phyloP scores from a whole-genome alignment of 2,797 vertebrate species.

The Centroberyx gerrardi region DNA sequence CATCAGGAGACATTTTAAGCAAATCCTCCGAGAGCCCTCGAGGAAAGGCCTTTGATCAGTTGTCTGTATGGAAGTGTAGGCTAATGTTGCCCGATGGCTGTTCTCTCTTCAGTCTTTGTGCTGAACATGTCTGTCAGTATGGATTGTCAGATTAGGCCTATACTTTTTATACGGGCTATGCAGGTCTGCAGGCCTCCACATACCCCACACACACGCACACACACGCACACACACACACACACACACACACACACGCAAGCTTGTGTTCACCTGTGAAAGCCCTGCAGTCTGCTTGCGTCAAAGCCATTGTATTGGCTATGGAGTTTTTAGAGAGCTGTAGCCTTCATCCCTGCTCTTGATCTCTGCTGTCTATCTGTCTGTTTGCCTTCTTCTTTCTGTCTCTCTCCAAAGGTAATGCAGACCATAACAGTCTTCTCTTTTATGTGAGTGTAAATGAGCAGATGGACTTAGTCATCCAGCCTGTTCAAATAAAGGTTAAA shows the following conservation, averaged over 20 bases:
- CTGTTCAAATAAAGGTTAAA: background rate
- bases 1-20: conserved; percentile 58
- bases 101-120: conserved; percentile 50
- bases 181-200: conserved; percentile 8
- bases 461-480: background rate
- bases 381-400: background rate
- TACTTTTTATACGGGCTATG: conserved; percentile 26
- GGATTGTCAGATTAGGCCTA: conserved; percentile 41
- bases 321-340: background rate
- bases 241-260: conserved; percentile 1
- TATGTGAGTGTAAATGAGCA: background rate
- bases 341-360: background rate
- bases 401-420: too few species aligned
- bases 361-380: background rate
- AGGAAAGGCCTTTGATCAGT: conserved; percentile 61
- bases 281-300: background rate
- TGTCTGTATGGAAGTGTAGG: conserved; percentile 55
- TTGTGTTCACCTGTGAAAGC: too few species aligned
- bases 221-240: background rate
- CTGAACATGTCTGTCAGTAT: conserved; percentile 39
- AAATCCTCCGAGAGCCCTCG: conserved; percentile 57
- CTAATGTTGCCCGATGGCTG: conserved; percentile 58
- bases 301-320: background rate
- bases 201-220: background rate
- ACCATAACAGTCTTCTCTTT: background rate